Evolutionary conservation across 37 sponge, comb jelly and placozoan species (phyloP).

Genomic region (Spongilla lacustris): DNA sequence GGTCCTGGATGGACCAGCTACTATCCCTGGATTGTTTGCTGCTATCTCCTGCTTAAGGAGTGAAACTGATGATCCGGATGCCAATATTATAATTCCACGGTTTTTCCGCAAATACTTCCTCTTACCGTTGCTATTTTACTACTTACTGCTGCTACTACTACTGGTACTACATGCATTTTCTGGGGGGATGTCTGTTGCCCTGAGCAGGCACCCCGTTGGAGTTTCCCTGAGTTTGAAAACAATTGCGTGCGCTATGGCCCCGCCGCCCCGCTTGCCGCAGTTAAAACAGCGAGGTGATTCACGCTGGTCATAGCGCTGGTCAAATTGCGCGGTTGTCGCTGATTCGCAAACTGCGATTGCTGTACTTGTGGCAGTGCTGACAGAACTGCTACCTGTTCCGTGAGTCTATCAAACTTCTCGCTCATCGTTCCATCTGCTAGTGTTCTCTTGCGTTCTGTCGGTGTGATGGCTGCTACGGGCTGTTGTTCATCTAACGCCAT

Average conservation of each 20-base stretch:
- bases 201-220: slow-evolving; percentile 6
- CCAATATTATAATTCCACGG: slow-evolving; percentile 41
- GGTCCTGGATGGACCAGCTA: neutral
- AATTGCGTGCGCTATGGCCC: slow-evolving; percentile 23
- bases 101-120: slow-evolving; percentile 18
- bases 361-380: too few species aligned
- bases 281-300: slow-evolving; percentile 18
- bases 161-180: neutral
- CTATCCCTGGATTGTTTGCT: too few species aligned
- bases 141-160: slow-evolving; percentile 18
- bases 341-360: neutral
- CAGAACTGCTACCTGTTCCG: slow-evolving; percentile 38
- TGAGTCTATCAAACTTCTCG: slow-evolving; percentile 15
- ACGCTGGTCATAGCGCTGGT: slow-evolving; percentile 14
- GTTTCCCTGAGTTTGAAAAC: slow-evolving; percentile 21
- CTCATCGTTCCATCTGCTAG: neutral
- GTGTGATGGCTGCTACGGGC: neutral
- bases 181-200: slow-evolving; percentile 32
- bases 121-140: neutral
- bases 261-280: slow-evolving; percentile 16
- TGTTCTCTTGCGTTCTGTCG: neutral
- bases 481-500: slow-evolving; percentile 10
- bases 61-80: slow-evolving; percentile 50
- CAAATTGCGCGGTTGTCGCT: slow-evolving; percentile 16
- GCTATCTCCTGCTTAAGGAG: slow-evolving; percentile 19